Conservation (phyloP, 2,797 vertebrate species). For the Acanthornis magna region DNA sequence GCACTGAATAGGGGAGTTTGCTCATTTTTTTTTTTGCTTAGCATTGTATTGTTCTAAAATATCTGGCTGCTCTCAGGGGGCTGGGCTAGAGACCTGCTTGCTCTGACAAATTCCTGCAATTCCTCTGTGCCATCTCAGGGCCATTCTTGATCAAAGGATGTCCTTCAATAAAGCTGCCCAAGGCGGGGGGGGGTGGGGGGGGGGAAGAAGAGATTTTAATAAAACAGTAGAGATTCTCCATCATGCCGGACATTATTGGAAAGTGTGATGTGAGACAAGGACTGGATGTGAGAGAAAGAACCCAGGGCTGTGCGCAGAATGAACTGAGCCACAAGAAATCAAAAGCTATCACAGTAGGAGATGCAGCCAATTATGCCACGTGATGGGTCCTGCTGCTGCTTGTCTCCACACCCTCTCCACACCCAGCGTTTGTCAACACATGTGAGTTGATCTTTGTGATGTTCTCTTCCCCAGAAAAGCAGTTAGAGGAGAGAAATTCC, state of each 20-base stretch:
- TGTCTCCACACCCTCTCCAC: not conserved
- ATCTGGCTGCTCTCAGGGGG: not conserved
- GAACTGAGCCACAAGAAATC: not conserved
- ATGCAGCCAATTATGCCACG: not conserved
- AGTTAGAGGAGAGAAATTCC: not conserved
- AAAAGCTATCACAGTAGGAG: not conserved
- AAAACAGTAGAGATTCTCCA: not conserved
- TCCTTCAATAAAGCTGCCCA: not conserved
- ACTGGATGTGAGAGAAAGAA: not conserved
- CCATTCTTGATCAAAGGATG: not conserved
- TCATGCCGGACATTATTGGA: not conserved
- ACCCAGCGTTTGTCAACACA: not conserved
- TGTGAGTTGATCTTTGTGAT: not conserved
- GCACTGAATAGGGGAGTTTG: not conserved
- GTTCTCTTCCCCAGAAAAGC: not conserved
- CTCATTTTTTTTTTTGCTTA: not conserved
- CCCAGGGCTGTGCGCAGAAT: not conserved
- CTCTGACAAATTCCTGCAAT: constrained; percentile 23
- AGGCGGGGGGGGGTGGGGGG: not conserved
- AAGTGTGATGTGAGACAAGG: not conserved
- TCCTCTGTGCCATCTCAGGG: not conserved
- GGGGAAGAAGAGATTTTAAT: not conserved
- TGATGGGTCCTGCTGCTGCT: not conserved
- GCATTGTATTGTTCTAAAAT: not conserved
- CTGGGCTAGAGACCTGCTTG: not conserved